Percentiles rank a stretch among this genome's conserved stretches.
Evolutionary conservation across 1,140 invertebrate species (phyloP).

Genomic region (Drosophila persimilis): DNA sequence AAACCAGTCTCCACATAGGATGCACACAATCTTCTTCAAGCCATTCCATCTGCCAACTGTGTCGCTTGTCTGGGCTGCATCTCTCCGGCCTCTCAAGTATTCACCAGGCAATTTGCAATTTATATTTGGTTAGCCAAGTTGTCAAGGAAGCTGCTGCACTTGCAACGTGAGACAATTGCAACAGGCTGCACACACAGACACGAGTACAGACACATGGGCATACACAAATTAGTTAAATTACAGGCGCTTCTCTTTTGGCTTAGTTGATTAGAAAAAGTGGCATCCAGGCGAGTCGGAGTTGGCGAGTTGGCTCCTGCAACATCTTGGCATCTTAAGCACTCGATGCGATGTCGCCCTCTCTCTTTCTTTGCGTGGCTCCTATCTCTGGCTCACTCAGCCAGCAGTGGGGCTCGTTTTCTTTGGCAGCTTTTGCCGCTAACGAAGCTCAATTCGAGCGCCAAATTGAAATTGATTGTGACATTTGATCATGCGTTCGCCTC

Average conservation of each 20-base stretch:
- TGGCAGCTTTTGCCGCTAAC: slow-evolving; percentile 66
- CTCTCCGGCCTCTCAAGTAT: slow-evolving; percentile 18
- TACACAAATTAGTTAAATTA: slow-evolving; percentile 78
- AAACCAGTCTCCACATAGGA: not conserved
- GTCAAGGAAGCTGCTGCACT: slow-evolving; percentile 28
- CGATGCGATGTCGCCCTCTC: not conserved
- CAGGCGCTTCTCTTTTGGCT: slow-evolving; percentile 59
- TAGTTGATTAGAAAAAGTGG: slow-evolving; percentile 77
- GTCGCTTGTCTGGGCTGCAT: slow-evolving; percentile 7
- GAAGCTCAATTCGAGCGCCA: slow-evolving; percentile 80
- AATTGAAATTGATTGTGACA: slow-evolving; percentile 82
- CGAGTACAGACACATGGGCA: slow-evolving; percentile 10
- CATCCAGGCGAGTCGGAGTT: slow-evolving; percentile 24
- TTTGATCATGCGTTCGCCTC: slow-evolving; percentile 73
- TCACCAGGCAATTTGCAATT: slow-evolving; percentile 49
- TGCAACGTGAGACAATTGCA: slow-evolving; percentile 67
- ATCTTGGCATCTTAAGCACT: slow-evolving; percentile 35
- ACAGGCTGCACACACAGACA: slow-evolving; percentile 24
- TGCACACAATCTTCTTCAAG: not conserved
- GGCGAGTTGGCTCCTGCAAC: slow-evolving; percentile 33
- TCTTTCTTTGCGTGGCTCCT: slow-evolving; percentile 6
- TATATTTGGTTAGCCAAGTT: slow-evolving; percentile 49
- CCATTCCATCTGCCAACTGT: slow-evolving; percentile 16
- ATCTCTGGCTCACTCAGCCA: slow-evolving; percentile 5
- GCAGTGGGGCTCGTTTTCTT: slow-evolving; percentile 44